These are phyloP conservation scores for Nesogale talazaci DNA, from an alignment of 2,113 vertebrate genomes.

Conservation along the genomic window DNA sequence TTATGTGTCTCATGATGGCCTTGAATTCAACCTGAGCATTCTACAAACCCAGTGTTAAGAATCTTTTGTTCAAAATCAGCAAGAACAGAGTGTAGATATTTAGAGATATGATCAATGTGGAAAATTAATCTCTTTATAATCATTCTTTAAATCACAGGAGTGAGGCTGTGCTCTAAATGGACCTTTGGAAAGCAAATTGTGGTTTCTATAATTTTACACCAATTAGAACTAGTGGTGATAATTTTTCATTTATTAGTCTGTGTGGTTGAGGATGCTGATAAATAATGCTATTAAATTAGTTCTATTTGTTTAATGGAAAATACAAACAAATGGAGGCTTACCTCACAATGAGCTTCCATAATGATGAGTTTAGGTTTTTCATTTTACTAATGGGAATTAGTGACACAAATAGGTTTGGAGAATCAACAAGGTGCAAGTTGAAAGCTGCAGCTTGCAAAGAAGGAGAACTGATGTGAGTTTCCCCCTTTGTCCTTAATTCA, in stretches of 20 bases:
- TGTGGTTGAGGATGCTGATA: constrained; percentile 17
- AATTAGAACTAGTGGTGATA: constrained; percentile 19
- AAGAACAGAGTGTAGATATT: not conserved
- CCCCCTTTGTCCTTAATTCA: constrained; percentile 33
- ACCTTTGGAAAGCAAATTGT: not conserved
- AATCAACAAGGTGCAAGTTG: not conserved
- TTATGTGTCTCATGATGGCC: not conserved
- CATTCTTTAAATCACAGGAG: not conserved
- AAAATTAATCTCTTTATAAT: constrained; percentile 5
- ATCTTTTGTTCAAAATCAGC: not conserved
- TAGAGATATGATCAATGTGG: not conserved
- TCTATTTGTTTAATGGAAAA: constrained; percentile 46
- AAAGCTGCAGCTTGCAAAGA: not conserved
- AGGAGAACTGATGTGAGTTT: not conserved
- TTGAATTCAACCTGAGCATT: not conserved
- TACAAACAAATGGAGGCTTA: not conserved
- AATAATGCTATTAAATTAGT: constrained; percentile 42
- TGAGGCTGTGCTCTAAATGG: not conserved
- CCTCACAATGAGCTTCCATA: constrained; percentile 38
- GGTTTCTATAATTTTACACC: constrained; percentile 34
- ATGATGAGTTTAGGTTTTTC: constrained; percentile 48
- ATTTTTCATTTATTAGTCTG: constrained; percentile 34
- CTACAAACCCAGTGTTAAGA: not conserved
- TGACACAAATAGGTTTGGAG: constrained; percentile 4
- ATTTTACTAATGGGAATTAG: constrained; percentile 55